A percentile compares a stretch with the other conserved stretches of the same genome.
These are phyloP conservation scores for Eucriotettix oculatus DNA, from an alignment of 2,888 invertebrate species.

Conservation along the genomic window DNA sequence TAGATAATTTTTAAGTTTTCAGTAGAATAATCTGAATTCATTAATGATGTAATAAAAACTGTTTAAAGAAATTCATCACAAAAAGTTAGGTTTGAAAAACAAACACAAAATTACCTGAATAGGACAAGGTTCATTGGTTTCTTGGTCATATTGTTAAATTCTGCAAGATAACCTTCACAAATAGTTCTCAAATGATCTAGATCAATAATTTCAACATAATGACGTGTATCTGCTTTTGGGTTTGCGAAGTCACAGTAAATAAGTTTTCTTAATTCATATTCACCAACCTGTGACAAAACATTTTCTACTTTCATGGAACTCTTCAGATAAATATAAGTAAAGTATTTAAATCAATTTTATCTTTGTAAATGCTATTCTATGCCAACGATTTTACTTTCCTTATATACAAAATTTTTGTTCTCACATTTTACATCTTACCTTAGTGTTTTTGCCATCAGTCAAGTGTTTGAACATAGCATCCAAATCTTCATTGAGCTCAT, in stretches of 20 bases:
- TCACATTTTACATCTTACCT: not conserved
- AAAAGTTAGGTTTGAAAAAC: too few relatives aligned
- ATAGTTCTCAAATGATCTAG: slow-evolving; percentile 62
- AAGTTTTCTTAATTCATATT: slow-evolving; percentile 65
- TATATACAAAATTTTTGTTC: too few relatives aligned
- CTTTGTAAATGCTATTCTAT: too few relatives aligned
- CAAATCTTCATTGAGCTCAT: slow-evolving; percentile 47
- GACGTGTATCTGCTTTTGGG: slow-evolving; percentile 74
- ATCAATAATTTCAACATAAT: slow-evolving; percentile 78
- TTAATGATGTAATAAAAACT: too few relatives aligned
- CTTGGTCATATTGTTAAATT: slow-evolving; percentile 89
- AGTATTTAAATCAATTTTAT: too few relatives aligned
- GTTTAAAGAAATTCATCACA: too few relatives aligned
- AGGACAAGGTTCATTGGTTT: slow-evolving; percentile 92
- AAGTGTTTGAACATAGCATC: slow-evolving; percentile 54
- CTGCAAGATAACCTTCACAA: slow-evolving; percentile 75
- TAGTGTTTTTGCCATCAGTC: slow-evolving; percentile 11
- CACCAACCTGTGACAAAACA: slow-evolving; percentile 41
- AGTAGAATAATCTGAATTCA: too few relatives aligned
- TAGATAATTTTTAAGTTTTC: too few relatives aligned
- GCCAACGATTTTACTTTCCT: not conserved
- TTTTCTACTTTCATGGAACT: not conserved
- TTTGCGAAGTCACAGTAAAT: slow-evolving; percentile 92
- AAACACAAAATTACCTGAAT: slow-evolving; percentile 40
- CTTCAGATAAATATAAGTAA: too few relatives aligned